Conservation (phyloP, 2,888 invertebrate species). For the Acanthosepion lycidas region DNA sequence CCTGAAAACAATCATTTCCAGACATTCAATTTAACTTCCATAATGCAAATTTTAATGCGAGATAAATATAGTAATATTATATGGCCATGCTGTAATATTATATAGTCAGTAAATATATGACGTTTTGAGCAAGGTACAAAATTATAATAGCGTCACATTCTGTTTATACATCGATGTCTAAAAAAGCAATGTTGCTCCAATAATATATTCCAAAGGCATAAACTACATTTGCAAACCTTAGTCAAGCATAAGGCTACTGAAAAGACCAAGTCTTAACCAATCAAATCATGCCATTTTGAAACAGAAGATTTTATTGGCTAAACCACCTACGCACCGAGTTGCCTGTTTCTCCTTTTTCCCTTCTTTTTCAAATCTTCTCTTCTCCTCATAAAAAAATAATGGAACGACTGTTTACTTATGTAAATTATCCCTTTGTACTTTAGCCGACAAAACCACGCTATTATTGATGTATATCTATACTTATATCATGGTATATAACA, state of each 20-base stretch:
- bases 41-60: too few relatives aligned
- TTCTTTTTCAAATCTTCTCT: background rate
- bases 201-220: too few relatives aligned
- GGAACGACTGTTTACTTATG: background rate
- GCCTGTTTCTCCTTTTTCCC: slow-evolving; percentile 2
- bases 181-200: background rate
- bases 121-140: too few relatives aligned
- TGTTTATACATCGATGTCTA: background rate
- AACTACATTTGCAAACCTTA: too few relatives aligned
- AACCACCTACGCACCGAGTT: background rate
- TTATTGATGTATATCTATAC: background rate
- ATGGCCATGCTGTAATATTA: too few relatives aligned
- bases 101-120: too few relatives aligned
- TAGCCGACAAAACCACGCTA: background rate
- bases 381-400: background rate
- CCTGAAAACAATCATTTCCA: too few relatives aligned
- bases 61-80: too few relatives aligned
- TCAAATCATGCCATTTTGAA: background rate
- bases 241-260: background rate
- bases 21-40: too few relatives aligned
- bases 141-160: background rate
- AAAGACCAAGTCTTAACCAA: background rate
- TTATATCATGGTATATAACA: background rate
- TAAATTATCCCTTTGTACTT: background rate
- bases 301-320: background rate